Base-by-base conservation (phyloP, 2,113 vertebrate species). In the Alaudala cheleensis region DNA sequence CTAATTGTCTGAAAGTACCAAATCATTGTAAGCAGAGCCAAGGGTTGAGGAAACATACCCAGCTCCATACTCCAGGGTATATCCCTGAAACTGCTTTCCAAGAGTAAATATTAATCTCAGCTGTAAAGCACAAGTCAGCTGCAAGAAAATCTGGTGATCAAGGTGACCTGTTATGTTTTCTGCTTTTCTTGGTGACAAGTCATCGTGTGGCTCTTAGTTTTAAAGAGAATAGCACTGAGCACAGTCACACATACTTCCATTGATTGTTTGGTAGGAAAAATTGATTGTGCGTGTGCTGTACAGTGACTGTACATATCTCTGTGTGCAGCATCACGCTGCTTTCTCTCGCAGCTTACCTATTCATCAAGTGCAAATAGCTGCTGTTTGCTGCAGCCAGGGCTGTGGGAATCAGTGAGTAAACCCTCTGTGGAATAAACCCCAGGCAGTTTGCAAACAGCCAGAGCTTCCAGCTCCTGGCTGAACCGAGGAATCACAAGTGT, bases 381-480 rank as follows among this genome's bases (percentile, higher is more conserved):
- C 65, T 92, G 90, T 92, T 93, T 62, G 7, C 78, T 91, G 92
- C 66, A 62, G 82, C 76, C 2, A 0, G n/a, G 45, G n/a, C 92
- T 93, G 88, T 49, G 92, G 85, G 88, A 95, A 83, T 62, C 17
- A 0, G 44, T 93, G 88, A 94, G 93, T 91, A 90, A 88, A 83
- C 42, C 50, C 88, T 83, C 73, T 66, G 72, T 71, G 93, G 84
- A 89, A 87, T 89, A 85, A 91, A 94, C 69, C 49, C 65, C 57
- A 61, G 89, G 94, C 95, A 69, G 93, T 94, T 90, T 96, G 88
- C 94, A 93, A 81, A 86, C 88, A 90, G 80, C 72, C 65, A 33
- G 82, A 86, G 92, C 90, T 90, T 60, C 85, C 61, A 93, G 88
- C 78, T 69, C 12, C 86, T 65, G 94, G 45, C 82, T 81, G 19